Conservation (phyloP, 2,797 vertebrate species). For the Sarcoramphus papa region DNA sequence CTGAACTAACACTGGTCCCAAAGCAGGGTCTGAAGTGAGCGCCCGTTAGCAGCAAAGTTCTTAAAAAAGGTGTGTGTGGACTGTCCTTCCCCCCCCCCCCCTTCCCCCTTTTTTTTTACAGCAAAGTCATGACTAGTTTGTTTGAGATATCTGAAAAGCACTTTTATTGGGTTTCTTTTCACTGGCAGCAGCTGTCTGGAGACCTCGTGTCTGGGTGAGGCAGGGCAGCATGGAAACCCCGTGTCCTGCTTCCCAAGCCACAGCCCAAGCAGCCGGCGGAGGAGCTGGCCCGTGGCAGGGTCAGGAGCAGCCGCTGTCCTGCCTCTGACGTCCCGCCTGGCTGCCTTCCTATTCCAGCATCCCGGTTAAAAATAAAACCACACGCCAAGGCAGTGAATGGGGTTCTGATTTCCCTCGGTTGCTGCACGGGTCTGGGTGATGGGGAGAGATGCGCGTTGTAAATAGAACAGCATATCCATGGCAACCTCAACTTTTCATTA, state of each 20-base stretch:
- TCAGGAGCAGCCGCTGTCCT: neutral
- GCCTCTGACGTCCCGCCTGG: neutral
- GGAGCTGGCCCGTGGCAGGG: neutral
- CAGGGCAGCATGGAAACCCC: neutral
- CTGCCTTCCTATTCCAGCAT: neutral
- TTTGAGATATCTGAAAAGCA: neutral
- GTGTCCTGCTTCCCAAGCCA: neutral
- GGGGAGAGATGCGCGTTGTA: neutral
- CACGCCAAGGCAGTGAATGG: neutral
- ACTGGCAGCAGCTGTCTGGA: neutral
- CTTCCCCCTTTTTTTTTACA: neutral
- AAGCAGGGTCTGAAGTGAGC: neutral
- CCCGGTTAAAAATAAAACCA: neutral
- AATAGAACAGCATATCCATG: constrained; percentile 38
- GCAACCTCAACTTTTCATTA: constrained; percentile 50
- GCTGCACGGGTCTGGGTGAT: neutral
- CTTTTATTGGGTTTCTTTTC: neutral
- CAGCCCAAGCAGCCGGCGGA: neutral
- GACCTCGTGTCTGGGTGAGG: neutral
- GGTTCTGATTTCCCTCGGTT: neutral
- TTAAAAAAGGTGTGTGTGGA: neutral
- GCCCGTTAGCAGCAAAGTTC: neutral
- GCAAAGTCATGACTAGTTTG: neutral
- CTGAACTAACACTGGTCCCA: neutral
- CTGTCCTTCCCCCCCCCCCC: too few species aligned